These are phyloP conservation scores for Melanitta fusca DNA, from an alignment of 2,797 vertebrate species.

Conservation along the genomic window DNA sequence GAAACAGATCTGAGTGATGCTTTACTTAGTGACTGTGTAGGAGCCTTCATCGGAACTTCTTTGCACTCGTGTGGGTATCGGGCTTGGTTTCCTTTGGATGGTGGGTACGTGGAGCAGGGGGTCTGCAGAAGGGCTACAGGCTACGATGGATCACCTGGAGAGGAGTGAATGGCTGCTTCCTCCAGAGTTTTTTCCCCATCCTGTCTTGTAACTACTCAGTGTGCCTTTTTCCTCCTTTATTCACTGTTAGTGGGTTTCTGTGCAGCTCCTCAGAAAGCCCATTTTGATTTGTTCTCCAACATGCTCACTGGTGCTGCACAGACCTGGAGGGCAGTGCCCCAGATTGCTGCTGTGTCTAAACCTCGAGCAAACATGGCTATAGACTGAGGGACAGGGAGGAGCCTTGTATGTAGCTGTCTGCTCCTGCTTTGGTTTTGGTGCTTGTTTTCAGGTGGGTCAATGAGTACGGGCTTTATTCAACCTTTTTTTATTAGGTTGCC, in stretches of 20 bases:
- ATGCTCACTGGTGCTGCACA: accelerated
- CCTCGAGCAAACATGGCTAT: background rate
- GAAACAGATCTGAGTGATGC: background rate
- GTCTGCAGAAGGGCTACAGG: too few species aligned
- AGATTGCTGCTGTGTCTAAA: background rate
- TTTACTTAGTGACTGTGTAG: too few species aligned
- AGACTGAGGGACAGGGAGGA: background rate
- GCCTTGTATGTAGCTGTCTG: background rate
- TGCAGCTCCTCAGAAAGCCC: background rate
- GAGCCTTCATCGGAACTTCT: background rate
- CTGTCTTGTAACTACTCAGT: accelerated
- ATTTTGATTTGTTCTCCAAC: accelerated
- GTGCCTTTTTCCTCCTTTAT: background rate
- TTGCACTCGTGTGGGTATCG: accelerated
- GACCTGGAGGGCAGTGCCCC: background rate
- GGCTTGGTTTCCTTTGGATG: background rate
- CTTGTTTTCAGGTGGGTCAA: background rate
- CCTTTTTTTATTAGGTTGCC: background rate
- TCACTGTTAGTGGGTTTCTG: background rate
- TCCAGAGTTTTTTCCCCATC: background rate
- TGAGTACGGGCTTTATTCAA: background rate
- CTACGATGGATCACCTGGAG: background rate
- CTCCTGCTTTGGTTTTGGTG: background rate
- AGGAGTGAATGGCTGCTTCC: background rate
- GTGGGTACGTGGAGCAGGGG: accelerated